These are phyloP conservation scores for Hemiscyllium ocellatum DNA, from an alignment of 2,113 vertebrate species.

Conservation along the genomic window DNA sequence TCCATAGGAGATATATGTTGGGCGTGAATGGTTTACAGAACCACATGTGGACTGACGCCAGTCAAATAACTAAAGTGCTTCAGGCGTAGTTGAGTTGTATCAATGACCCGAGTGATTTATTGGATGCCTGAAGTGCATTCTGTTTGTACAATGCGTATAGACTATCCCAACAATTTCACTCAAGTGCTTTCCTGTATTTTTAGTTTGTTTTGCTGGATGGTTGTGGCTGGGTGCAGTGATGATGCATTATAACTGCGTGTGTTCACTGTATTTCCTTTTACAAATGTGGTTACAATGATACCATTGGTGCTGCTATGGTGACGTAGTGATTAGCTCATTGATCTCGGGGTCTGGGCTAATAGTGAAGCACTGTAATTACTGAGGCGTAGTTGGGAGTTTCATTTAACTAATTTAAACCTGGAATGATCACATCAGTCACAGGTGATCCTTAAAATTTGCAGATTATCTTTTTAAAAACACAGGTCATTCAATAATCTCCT, in stretches of 20 bases:
- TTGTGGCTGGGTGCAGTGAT: neutral
- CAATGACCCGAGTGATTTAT: neutral
- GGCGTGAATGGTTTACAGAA: neutral
- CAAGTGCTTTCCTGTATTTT: neutral
- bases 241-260: neutral
- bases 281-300: neutral
- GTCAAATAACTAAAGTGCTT: neutral
- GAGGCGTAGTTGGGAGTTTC: neutral
- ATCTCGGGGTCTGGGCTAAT: neutral
- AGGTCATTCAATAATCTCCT: neutral
- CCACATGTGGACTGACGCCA: neutral
- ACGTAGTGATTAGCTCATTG: neutral
- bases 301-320: neutral
- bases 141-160: neutral
- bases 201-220: neutral
- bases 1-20: neutral
- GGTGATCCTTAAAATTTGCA: neutral
- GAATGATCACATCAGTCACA: neutral
- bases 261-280: neutral
- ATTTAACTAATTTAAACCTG: neutral
- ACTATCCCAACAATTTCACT: neutral
- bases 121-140: neutral
- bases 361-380: neutral
- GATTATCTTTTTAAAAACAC: neutral
- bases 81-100: neutral